These are phyloP conservation scores for Girardinichthys multiradiatus DNA, from an alignment of 2,113 vertebrate species.

Conservation along the genomic window DNA sequence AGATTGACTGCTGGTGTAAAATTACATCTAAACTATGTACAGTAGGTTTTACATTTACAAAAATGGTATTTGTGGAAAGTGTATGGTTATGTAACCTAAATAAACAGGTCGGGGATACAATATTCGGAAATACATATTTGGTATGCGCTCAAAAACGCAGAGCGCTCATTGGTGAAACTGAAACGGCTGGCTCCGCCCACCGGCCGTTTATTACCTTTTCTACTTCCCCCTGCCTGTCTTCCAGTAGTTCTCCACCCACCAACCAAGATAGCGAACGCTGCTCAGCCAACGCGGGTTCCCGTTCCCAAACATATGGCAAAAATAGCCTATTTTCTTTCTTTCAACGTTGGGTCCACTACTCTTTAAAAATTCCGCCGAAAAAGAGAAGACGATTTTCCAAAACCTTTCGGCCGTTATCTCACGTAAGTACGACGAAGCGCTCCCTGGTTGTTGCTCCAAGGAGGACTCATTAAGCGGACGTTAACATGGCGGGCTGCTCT, in stretches of 20 bases:
- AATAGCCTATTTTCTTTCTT: conserved; percentile 91
- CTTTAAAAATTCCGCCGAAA: conserved; percentile 99
- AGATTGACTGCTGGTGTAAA: not conserved
- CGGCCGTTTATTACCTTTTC: conserved; percentile 46
- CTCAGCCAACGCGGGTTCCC: not conserved
- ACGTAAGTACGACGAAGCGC: conserved; percentile 88
- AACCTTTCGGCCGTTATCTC: conserved; percentile 97
- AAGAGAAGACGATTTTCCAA: conserved; percentile 99
- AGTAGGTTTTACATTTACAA: not conserved
- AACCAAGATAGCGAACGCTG: conserved; percentile 2
- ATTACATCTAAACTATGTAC: not conserved
- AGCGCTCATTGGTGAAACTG: conserved; percentile 49
- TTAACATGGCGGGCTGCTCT: conserved; percentile 78
- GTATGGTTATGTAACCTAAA: conserved; percentile 60
- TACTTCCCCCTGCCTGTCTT: conserved; percentile 25
- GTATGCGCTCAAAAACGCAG: conserved; percentile 14
- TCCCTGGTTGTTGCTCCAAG: conserved; percentile 30
- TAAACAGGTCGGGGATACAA: conserved; percentile 22
- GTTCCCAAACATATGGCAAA: conserved; percentile 85
- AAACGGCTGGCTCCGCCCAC: conserved; percentile 31
- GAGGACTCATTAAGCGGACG: conserved; percentile 48
- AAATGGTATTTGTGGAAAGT: conserved; percentile 43
- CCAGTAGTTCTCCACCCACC: conserved; percentile 57
- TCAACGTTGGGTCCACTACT: conserved; percentile 92
- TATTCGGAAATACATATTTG: conserved; percentile 76